Percentiles rank a stretch among this genome's conserved stretches.
Evolutionary conservation across 30 jellyfish, hydroid and myxozoan genomes (phyloP).

Genomic region (Rhopilema esculentum): DNA sequence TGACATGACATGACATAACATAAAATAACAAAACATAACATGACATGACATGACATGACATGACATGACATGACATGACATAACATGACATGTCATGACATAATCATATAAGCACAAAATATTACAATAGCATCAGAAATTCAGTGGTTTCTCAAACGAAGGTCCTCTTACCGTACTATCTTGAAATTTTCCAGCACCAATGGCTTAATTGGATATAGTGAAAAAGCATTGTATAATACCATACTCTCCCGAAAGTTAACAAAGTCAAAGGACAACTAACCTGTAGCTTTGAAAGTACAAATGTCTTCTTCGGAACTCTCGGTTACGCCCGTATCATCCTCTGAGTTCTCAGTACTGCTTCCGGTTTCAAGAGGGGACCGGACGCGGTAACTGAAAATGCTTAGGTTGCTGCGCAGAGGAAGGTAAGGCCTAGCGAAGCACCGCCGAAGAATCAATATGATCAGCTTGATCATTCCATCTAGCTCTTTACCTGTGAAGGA

Average conservation of each 20-base stretch:
- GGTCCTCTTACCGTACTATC: too few relatives aligned
- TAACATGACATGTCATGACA: too few relatives aligned
- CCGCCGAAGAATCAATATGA: constrained; percentile 79
- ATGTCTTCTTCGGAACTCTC: constrained; percentile 40
- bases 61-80: background rate
- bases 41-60: background rate
- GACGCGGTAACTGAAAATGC: constrained; percentile 47
- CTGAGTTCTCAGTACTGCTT: constrained; percentile 64
- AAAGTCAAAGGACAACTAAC: too few relatives aligned
- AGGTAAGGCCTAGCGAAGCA: constrained; percentile 56
- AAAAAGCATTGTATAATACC: too few relatives aligned
- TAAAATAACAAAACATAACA: background rate
- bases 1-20: background rate
- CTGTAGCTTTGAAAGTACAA: background rate
- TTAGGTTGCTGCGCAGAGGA: constrained; percentile 42
- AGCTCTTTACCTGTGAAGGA: constrained; percentile 71
- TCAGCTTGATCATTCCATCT: constrained; percentile 75
- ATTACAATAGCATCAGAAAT: too few relatives aligned
- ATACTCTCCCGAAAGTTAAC: too few relatives aligned
- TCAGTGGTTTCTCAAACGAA: too few relatives aligned
- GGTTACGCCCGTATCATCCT: constrained; percentile 30
- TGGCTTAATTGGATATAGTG: too few relatives aligned
- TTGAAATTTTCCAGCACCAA: too few relatives aligned
- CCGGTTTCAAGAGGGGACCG: constrained; percentile 32
- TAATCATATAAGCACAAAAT: background rate